Conservation (phyloP, 2,888 invertebrate genomes). For the Lobophora halterata region DNA sequence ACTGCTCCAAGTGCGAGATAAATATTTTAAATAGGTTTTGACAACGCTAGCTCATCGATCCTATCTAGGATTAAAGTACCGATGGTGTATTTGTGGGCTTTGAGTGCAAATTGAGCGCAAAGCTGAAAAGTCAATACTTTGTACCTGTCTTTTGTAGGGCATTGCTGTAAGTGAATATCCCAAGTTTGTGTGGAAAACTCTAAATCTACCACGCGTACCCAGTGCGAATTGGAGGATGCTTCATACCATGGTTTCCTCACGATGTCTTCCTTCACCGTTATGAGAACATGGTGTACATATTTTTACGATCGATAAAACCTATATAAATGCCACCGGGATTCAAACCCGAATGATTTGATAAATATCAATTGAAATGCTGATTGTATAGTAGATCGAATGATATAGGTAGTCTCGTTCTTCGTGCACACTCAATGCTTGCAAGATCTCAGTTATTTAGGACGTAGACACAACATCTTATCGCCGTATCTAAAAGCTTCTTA, state of each 20-base stretch:
- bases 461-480: constrained; percentile 36
- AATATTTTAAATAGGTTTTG: background rate
- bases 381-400: background rate
- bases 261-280: too few relatives aligned
- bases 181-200: too few relatives aligned
- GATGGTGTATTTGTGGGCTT: constrained; percentile 10
- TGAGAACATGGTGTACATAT: too few relatives aligned
- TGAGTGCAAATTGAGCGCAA: constrained; percentile 11
- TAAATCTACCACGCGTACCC: too few relatives aligned
- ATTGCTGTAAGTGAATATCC: too few relatives aligned
- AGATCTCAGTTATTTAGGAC: constrained; percentile 30
- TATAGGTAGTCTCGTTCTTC: constrained; percentile 3
- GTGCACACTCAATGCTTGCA: constrained; percentile 17
- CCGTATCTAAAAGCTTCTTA: constrained; percentile 37
- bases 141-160: too few relatives aligned
- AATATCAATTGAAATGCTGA: background rate
- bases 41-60: constrained; percentile 8
- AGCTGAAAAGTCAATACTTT: too few relatives aligned
- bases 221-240: too few relatives aligned
- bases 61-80: constrained; percentile 9
- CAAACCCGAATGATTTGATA: background rate
- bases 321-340: too few relatives aligned
- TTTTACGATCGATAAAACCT: too few relatives aligned
- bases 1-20: too few relatives aligned
- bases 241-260: too few relatives aligned